Base-by-base conservation (phyloP, 1,140 invertebrate species). In the Chymomyza costata region DNA sequence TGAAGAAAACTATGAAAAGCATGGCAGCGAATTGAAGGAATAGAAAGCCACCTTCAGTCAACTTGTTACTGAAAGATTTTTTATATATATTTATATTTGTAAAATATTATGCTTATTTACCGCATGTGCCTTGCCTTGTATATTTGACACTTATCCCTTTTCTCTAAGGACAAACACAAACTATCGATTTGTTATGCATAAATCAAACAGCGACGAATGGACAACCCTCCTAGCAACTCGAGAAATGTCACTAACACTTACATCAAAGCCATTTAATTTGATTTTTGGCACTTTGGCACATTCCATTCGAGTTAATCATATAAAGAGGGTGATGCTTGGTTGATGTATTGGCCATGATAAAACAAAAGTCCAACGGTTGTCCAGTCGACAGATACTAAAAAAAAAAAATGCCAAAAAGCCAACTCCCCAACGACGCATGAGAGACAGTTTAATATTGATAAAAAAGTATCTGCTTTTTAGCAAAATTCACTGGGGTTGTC, bases 181-280 rank as follows among this genome's bases (percentile, higher is more conserved):
- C 67, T 73, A 78, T 80, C 67, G 73, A 80, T 78, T 78, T 64
- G 50, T 40, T 32, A 43, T 61, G 60, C 67, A 82, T 82, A 80
- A 76, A 82, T 78, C 70, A 76, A 57, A 49, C 35, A 31, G 45
- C 19, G 39, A 32, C 35, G 11, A 34, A 16, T 11, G 6, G 11
- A 37, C 21, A 48, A 14, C 32, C 55, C 47, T 44, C 54, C 43
- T 52, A 59, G 56, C 31, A 51, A 46, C 49, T 65, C 56, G n/a
- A 38, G 56, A 82, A 64, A 52, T 84, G 82, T 84, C 82, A 84
- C 55, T 57, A 84, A 65, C 73, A 81, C 57, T 81, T 66, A 71
- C 65, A 73, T 84, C 82, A 76, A 64, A 54, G 49, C 61, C 47
- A 82, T 81, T 81, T 82, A 84, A 84, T 82, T 84, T 82, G 71